These are phyloP conservation scores for Fragum fragum DNA, from an alignment of 2,888 invertebrate genomes.

Conservation along the genomic window DNA sequence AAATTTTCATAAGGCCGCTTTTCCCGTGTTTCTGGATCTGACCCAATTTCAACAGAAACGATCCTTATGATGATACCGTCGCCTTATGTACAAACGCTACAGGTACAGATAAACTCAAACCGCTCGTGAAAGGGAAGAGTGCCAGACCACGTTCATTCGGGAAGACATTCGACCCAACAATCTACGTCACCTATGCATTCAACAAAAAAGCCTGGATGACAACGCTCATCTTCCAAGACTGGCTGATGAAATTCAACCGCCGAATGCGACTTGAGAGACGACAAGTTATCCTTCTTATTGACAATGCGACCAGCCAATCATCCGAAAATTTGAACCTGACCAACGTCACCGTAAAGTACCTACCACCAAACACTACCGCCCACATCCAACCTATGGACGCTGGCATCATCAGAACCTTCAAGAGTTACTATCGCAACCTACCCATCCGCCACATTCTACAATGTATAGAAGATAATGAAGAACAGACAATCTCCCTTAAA, in stretches of 20 bases:
- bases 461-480: constrained; percentile 40
- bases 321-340: not conserved
- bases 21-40: no score
- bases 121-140: constrained; percentile 55
- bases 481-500: constrained; percentile 42
- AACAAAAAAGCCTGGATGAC: constrained; percentile 53
- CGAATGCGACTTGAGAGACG: constrained; percentile 31
- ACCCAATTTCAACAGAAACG: no score
- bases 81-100: constrained; percentile 49
- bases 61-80: no score
- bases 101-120: constrained; percentile 43
- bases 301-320: constrained; percentile 46
- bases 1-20: no score
- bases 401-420: not conserved
- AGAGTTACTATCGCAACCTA: constrained; percentile 38
- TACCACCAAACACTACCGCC: not conserved
- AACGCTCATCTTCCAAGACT: constrained; percentile 30
- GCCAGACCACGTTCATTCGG: constrained; percentile 46
- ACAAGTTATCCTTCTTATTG: constrained; percentile 42
- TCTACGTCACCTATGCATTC: constrained; percentile 38
- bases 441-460: no score
- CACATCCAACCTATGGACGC: not conserved
- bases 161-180: constrained; percentile 30
- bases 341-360: not conserved
- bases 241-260: constrained; percentile 41